These are phyloP conservation scores for Drusus annulatus DNA, from an alignment of 1,140 invertebrate species.

Conservation along the genomic window DNA sequence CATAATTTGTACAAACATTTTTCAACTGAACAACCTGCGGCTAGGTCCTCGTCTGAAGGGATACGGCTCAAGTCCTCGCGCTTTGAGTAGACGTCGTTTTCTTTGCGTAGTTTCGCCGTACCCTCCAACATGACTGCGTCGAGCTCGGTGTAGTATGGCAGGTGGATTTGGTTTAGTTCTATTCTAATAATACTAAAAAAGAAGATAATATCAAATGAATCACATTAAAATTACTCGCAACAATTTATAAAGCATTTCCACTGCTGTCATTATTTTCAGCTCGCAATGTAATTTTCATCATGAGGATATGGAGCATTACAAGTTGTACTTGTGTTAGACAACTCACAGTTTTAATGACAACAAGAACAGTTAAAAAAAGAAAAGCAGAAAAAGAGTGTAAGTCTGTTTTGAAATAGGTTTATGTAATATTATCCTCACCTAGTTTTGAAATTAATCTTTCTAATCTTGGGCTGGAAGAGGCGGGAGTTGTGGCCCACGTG, in stretches of 20 bases:
- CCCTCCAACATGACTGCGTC: constrained; percentile 87
- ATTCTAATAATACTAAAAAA: constrained; percentile 79
- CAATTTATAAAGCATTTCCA: no score
- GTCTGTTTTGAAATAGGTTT: no score
- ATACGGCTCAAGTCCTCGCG: constrained; percentile 39
- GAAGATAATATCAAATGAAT: constrained; percentile 27
- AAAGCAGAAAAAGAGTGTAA: no score
- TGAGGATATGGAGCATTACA: no score
- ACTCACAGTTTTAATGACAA: no score
- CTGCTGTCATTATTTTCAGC: no score
- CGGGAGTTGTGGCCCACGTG: constrained; percentile 75
- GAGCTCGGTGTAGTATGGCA: constrained; percentile 91
- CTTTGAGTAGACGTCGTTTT: constrained; percentile 34
- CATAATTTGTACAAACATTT: constrained; percentile 35
- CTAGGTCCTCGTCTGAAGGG: constrained; percentile 37
- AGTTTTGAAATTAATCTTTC: constrained; percentile 74
- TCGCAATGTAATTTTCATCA: no score
- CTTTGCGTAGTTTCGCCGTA: constrained; percentile 53
- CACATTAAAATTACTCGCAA: no score
- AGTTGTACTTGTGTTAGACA: no score
- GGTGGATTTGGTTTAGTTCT: constrained; percentile 86
- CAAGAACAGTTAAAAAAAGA: no score
- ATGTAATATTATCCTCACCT: constrained; percentile 73
- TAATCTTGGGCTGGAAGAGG: constrained; percentile 83
- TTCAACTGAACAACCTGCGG: constrained; percentile 6